These are phyloP conservation scores for Corythornis madagascariensis DNA, from an alignment of 2,113 vertebrate species.

Conservation along the genomic window DNA sequence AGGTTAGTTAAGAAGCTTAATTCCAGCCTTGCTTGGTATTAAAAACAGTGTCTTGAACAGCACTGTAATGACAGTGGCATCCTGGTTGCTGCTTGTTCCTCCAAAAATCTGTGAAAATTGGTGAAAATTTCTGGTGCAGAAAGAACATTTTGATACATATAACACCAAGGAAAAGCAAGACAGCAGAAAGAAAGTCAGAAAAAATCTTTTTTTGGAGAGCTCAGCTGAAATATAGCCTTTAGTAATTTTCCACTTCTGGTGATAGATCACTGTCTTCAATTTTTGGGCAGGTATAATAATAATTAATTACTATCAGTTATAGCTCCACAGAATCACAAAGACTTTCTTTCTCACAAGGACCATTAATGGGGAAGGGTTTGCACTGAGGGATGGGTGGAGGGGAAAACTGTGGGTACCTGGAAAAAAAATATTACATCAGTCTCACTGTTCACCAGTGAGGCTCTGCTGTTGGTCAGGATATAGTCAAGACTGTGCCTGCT, in stretches of 20 bases:
- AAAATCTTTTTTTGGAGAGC: neutral
- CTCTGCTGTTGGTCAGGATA: neutral
- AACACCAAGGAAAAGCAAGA: neutral
- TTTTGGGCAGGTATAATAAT: constrained; percentile 20
- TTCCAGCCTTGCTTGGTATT: neutral
- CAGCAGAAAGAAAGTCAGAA: neutral
- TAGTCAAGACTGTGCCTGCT: neutral
- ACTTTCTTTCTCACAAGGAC: neutral
- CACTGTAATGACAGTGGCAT: neutral
- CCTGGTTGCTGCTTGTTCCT: neutral
- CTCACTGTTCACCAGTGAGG: neutral
- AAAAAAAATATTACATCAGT: neutral
- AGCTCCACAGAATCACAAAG: neutral
- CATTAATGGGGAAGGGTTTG: neutral
- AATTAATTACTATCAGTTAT: constrained; percentile 40
- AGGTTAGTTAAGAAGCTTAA: neutral
- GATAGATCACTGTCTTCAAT: neutral
- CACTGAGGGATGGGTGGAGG: neutral
- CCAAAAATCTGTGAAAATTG: neutral
- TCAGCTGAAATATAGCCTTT: neutral
- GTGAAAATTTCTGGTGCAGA: neutral
- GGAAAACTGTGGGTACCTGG: neutral
- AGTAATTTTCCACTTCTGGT: constrained; percentile 4
- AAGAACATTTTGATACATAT: neutral
- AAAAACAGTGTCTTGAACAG: neutral